Evolutionary conservation across 2,797 vertebrate genomes (phyloP), one percentile per base, ranked within the genome.

Genomic region (Pristis pectinata): DNA sequence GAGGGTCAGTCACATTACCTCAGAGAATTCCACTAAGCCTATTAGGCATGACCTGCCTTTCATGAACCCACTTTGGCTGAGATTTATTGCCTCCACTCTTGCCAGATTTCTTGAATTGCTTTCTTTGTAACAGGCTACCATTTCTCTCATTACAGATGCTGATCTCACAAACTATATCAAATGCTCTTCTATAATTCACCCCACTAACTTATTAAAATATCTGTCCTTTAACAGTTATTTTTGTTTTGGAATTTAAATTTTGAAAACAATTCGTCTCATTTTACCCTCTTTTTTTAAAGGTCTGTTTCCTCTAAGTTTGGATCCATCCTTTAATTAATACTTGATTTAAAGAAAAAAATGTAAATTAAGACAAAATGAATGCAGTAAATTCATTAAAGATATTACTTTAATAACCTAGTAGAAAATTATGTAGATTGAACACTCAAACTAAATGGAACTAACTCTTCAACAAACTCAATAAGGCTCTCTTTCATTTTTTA

Each of bases 11-110:
- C 44, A 53, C 67, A 74, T 53, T 93, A 34, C 37, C 64, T 93
- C 91, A 72, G 87, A 72, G 91, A 72, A 72, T 74, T 93, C 67
- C 91, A 93, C 37, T 93, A 49, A 72, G 67, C 22, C 64, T 93
- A 49, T 72, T 72, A 72, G 91, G 67, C 22, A 72, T 93, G 91
- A 93, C 41, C 37, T 93, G 92, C 92, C 92, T 93, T 74, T 72
- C 44, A 93, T 49, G 8, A 74, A 70, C 27, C 92, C 67, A 93
- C 27, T 93, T 74, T 93, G 67, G 92, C 92, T n/a, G 37, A 74
- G 92, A 93, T 74, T 44, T 34, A 93, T 93, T 93, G 41, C 41
- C 6, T 93, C 27, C 19, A 27, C 27, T 93, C 24, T 72, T 74
- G 92, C 61, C 87, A 91, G 19, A 67, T 67, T 59, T 24, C 61